A percentile compares a stretch with the other conserved stretches of the same genome.
phyloP scores from a whole-genome alignment of 2,888 invertebrate genomes.

The Drosophila kuntzei region DNA sequence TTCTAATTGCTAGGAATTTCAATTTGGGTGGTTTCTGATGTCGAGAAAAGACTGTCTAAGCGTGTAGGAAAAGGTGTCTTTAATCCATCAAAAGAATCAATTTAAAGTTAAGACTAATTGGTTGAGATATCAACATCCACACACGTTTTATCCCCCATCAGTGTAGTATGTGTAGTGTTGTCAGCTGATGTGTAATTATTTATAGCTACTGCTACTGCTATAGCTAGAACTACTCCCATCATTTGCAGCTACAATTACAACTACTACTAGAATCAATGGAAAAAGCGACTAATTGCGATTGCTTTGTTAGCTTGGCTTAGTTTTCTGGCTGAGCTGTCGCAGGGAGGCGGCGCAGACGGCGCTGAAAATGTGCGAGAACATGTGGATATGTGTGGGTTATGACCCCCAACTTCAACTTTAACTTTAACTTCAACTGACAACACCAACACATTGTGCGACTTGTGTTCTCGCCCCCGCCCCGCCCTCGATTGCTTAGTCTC shows the following conservation, averaged over 20 bases:
- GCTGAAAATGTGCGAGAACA: constrained; percentile 66
- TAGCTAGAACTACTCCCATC: constrained; percentile 20
- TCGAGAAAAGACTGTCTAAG: not conserved
- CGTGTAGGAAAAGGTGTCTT: constrained; percentile 1
- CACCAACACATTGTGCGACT: constrained; percentile 65
- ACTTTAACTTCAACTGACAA: constrained; percentile 64
- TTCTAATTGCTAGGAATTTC: not conserved
- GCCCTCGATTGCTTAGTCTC: not conserved
- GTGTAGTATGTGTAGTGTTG: constrained; percentile 62
- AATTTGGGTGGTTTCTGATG: not conserved
- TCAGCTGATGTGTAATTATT: constrained; percentile 71
- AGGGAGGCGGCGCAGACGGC: constrained; percentile 47
- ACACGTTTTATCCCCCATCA: not conserved
- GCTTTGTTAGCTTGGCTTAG: constrained; percentile 52
- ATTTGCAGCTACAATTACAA: constrained; percentile 23
- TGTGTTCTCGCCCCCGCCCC: constrained; percentile 19
- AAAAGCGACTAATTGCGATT: constrained; percentile 67
- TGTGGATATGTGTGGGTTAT: constrained; percentile 49
- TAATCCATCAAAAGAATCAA: constrained; percentile 4
- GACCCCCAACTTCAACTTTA: constrained; percentile 32
- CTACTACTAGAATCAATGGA: constrained; percentile 39
- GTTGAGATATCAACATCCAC: constrained; percentile 22
- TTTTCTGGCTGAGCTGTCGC: constrained; percentile 53
- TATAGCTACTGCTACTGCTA: constrained; percentile 25
- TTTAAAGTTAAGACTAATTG: constrained; percentile 35